Evolutionary conservation across 2,113 vertebrate genomes (phyloP).

Genomic region (Eurystomus gularis): DNA sequence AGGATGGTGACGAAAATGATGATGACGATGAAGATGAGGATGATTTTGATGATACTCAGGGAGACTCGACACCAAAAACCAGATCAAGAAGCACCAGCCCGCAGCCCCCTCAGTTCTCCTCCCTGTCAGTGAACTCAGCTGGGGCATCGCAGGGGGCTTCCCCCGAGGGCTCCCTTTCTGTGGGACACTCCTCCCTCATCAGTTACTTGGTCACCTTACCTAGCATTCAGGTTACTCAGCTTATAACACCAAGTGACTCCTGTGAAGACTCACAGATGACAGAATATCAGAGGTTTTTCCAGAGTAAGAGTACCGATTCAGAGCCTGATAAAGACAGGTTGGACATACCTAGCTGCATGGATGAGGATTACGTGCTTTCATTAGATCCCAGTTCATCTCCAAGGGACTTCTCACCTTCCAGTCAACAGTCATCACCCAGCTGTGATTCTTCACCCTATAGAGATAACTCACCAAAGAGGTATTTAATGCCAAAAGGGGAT

Average conservation of each 20-base stretch:
- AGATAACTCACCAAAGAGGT: slow-evolving; percentile 88
- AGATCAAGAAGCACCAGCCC: slow-evolving; percentile 96
- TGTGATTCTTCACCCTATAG: slow-evolving; percentile 89
- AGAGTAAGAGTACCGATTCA: slow-evolving; percentile 77
- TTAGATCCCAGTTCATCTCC: slow-evolving; percentile 85
- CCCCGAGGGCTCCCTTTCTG: slow-evolving; percentile 72
- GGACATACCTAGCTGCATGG: slow-evolving; percentile 85
- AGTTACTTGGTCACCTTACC: slow-evolving; percentile 93
- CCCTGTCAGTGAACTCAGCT: slow-evolving; percentile 80
- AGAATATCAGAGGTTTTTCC: slow-evolving; percentile 85
- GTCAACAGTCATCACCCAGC: slow-evolving; percentile 85
- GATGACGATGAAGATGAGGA: slow-evolving; percentile 93
- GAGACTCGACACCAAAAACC: slow-evolving; percentile 93
- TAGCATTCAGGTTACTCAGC: slow-evolving; percentile 93
- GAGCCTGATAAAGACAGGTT: slow-evolving; percentile 83
- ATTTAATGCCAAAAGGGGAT: slow-evolving; percentile 87
- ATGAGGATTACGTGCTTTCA: slow-evolving; percentile 83
- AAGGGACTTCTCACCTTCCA: slow-evolving; percentile 87
- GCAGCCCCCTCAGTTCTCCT: slow-evolving; percentile 86
- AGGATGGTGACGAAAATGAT: slow-evolving; percentile 92
- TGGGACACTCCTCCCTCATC: slow-evolving; percentile 85
- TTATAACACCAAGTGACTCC: slow-evolving; percentile 79
- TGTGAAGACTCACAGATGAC: slow-evolving; percentile 79
- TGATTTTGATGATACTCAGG: slow-evolving; percentile 91
- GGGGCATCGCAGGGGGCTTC: slow-evolving; percentile 75